Base-by-base conservation (phyloP, 2,797 vertebrate genomes). In the Agapornis canus region DNA sequence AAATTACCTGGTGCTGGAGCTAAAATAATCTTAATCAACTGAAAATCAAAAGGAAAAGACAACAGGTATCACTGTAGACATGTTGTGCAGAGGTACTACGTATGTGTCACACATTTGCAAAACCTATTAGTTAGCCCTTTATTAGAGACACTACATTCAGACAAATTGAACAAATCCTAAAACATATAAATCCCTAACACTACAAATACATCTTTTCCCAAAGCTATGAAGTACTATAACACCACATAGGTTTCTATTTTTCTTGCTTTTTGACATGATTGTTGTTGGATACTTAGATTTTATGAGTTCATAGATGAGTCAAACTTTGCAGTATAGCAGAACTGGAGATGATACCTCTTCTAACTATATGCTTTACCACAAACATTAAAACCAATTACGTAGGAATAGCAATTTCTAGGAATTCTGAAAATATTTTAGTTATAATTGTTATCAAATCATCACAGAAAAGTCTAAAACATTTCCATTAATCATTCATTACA, bases 141-240 rank as follows among this genome's bases (percentile, higher is more conserved):
- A 96, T 92, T 96, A 82, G 90, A 94, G 70, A 96, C 47, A 78
- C 43, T 94, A 94, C 83, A 96, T 90, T 95, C 86, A 96, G 92
- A 97, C 94, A 97, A 95, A 89, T 87, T 31, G 60, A 97, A 95
- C 86, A 94, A 90, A 92, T 86, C 71, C 95, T 97, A 96, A 95
- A 96, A 96, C 93, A 97, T 91, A 91, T 42, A 96, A 97, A 97
- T 40, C 83, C 89, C 90, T 95, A 94, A 87, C 90, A 95, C 83
- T 95, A 98, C 91, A 93, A 95, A 97, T 52, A 95, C 94, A 95
- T 84, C 56, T 95, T 87, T 97, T 92, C 83, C 91, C 92, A 95
- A 94, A 86, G 79, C 93, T 86, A 79, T 78, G 65, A 89, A 95
- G 94, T 86, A 91, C 72, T 95, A 90, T 79, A 97, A 97, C 97